phyloP scores from a whole-genome alignment of 2,797 vertebrate species.

The Fistularia commersonii region DNA sequence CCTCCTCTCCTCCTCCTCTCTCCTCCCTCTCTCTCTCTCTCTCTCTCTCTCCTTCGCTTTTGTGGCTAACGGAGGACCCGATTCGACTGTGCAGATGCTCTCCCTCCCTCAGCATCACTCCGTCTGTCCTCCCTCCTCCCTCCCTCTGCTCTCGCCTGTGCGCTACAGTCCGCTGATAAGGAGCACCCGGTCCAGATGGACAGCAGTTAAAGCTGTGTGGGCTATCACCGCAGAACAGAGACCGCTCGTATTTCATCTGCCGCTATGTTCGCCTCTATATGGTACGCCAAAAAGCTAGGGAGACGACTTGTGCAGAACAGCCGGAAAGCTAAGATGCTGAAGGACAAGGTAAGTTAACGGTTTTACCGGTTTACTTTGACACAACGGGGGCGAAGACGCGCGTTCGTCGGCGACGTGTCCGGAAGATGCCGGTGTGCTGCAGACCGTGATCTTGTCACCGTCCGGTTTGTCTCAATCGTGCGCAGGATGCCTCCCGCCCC shows the following conservation, averaged over 20 bases:
- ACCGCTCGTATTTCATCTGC: constrained; percentile 55
- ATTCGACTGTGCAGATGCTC: constrained; percentile 42
- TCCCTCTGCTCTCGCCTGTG: constrained; percentile 27
- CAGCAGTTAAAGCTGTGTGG: constrained; percentile 63
- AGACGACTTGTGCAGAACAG: constrained; percentile 92
- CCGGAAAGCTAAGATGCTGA: constrained; percentile 90
- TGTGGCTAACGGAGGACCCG: constrained; percentile 39
- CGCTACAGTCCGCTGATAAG: constrained; percentile 35
- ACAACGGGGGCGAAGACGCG: too few species aligned
- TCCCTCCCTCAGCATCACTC: constrained; percentile 40
- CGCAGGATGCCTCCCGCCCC: not conserved
- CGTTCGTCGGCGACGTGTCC: too few species aligned
- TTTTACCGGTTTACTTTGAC: constrained; percentile 9
- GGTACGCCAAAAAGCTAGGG: constrained; percentile 98
- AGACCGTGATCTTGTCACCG: too few species aligned
- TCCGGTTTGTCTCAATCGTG: too few species aligned
- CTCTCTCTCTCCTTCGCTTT: constrained; percentile 21
- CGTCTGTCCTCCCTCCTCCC: constrained; percentile 16
- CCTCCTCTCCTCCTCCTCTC: too few species aligned
- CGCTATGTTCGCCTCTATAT: constrained; percentile 94
- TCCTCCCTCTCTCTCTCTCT: constrained; percentile 31
- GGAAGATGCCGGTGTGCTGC: too few species aligned
- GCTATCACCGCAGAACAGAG: constrained; percentile 50
- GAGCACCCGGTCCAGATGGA: constrained; percentile 46
- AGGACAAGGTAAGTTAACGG: constrained; percentile 85